phyloP scores from a whole-genome alignment of 2,888 invertebrate genomes.

The Calliopum simillimum region DNA sequence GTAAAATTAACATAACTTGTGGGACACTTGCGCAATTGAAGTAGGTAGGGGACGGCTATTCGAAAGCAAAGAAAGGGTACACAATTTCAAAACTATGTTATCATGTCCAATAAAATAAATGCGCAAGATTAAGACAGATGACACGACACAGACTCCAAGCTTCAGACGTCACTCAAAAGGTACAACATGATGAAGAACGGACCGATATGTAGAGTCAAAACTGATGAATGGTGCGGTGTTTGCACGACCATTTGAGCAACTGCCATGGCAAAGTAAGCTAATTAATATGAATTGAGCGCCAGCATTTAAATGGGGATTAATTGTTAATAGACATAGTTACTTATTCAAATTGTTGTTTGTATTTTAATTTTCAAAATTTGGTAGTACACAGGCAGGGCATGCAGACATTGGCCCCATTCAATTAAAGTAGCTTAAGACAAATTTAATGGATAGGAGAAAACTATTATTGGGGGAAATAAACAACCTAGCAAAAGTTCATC shows the following conservation, averaged over 20 bases:
- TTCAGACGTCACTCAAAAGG: too few relatives aligned
- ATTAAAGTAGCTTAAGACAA: slow-evolving; percentile 12
- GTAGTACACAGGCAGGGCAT: neutral
- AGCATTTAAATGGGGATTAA: slow-evolving; percentile 24
- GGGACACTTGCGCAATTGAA: slow-evolving; percentile 33
- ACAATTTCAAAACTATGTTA: slow-evolving; percentile 15
- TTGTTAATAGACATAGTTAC: slow-evolving; percentile 26
- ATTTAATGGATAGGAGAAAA: neutral
- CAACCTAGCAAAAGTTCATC: neutral
- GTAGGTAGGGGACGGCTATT: neutral
- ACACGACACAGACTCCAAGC: slow-evolving; percentile 19
- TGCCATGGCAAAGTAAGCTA: slow-evolving; percentile 4
- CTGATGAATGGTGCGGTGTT: too few relatives aligned
- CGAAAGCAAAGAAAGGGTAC: slow-evolving; percentile 26
- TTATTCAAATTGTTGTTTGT: neutral
- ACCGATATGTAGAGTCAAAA: too few relatives aligned
- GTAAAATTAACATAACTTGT: slow-evolving; percentile 42
- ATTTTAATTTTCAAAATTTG: neutral
- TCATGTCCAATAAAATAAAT: slow-evolving; percentile 41
- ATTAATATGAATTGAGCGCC: slow-evolving; percentile 21
- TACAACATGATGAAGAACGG: neutral
- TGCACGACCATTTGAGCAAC: neutral
- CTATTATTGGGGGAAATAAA: neutral
- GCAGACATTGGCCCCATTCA: neutral
- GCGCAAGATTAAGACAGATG: slow-evolving; percentile 39